Base-by-base conservation (phyloP, 2,888 invertebrate genomes). In the Candidula unifasciata region DNA sequence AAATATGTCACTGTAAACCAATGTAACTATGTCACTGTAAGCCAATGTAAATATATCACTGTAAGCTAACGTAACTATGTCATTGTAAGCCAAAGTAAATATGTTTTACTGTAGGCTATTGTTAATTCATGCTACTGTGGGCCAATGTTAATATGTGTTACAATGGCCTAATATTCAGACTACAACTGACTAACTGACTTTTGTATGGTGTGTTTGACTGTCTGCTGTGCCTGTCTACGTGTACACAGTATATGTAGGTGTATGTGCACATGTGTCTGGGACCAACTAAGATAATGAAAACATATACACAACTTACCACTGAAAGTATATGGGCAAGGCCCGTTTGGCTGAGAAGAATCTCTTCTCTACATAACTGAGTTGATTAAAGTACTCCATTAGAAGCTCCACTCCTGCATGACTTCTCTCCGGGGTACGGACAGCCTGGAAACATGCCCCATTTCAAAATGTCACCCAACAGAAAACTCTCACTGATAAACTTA, bases 351-450 rank as follows among this genome's bases (percentile, higher is more conserved):
- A 97, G 94, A 98, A 98, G 95, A 99, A 98, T 90, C 98, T 95
- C 91, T 97, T 95, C 94, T 99, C 98, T 81, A 98, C 96, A 95
- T 96, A 98, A 94, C 97, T 98, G 87, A 99, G 95, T 92, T 98
- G 97, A 94, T 98, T 98, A 95, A 98, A 98, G 93, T 99, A 99
- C 90, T 97, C 96, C 94, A 97, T 96, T 37, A 99, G 95, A 18
- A 98, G 94, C 2, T 97, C 96, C 80, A 98, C 96, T 33, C 98
- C 98, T 16, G 96, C 95, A 24, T 95, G 95, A 89, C 97, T 97
- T 85, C 98, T 95, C 54, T 97, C 96, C 3, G 98, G 98, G 10
- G 98, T 98, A 89, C 98, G 95, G 92, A 98, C 97, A 33, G 98
- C 98, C 97, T 97, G 94, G 0, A 93, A 91, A 8, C 54, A 35